A percentile compares a stretch with the other conserved stretches of the same genome.
These are phyloP conservation scores for Hemicrepidius hirtus DNA, from an alignment of 2,888 invertebrate species.

Conservation along the genomic window DNA sequence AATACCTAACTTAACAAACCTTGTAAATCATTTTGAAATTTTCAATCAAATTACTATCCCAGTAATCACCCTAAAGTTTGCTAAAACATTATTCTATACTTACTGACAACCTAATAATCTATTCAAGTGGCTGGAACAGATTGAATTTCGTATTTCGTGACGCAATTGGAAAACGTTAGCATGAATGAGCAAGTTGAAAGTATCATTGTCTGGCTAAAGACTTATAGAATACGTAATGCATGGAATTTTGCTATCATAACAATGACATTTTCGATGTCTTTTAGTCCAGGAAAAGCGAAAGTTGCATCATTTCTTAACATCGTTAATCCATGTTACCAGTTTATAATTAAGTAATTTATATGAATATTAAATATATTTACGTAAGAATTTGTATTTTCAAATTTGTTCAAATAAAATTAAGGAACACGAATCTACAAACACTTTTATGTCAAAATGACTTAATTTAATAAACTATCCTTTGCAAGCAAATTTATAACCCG, in stretches of 20 bases:
- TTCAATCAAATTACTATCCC: no score
- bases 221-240: conserved; percentile 25
- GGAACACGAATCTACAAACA: no score
- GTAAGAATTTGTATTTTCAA: background rate
- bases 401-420: no score
- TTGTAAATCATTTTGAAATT: no score
- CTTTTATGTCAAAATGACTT: no score
- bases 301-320: conserved; percentile 5
- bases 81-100: background rate
- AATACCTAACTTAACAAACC: no score
- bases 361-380: background rate
- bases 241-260: conserved; percentile 35
- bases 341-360: conserved; percentile 2
- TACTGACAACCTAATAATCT: background rate
- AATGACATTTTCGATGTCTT: conserved; percentile 21
- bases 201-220: conserved; percentile 9
- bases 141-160: conserved; percentile 3
- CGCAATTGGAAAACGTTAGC: conserved; percentile 11
- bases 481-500: no score
- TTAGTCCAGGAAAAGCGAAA: conserved; percentile 18
- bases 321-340: conserved; percentile 10
- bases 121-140: conserved; percentile 4
- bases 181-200: conserved; percentile 25
- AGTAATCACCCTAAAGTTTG: no score
- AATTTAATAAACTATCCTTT: no score